Conservation (phyloP, 2,888 invertebrate genomes). For the Cephus nigrinus region DNA sequence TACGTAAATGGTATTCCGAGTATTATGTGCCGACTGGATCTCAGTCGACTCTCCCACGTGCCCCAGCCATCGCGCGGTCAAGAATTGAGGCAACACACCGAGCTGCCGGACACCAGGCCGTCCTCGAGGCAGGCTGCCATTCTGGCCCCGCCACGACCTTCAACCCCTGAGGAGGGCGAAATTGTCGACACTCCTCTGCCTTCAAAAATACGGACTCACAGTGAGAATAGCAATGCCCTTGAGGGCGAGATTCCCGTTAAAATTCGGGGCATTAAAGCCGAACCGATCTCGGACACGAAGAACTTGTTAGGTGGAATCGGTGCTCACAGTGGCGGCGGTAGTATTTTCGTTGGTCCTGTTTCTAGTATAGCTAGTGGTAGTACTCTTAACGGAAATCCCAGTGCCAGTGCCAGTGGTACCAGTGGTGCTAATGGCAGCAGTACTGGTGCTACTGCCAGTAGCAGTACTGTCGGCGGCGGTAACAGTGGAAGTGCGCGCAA, state of each 20-base stretch:
- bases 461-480: conserved; percentile 30
- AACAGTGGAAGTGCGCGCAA: conserved; percentile 43
- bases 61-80: conserved; percentile 64
- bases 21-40: conserved; percentile 66
- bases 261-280: conserved; percentile 33
- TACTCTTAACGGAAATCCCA: conserved; percentile 19
- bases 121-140: conserved; percentile 47
- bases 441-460: conserved; percentile 36
- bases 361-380: conserved; percentile 11
- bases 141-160: conserved; percentile 61
- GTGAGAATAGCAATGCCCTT: conserved; percentile 16
- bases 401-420: conserved; percentile 24
- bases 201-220: conserved; percentile 42
- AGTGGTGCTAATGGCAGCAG: conserved; percentile 27
- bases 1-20: conserved; percentile 57
- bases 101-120: conserved; percentile 68
- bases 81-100: conserved; percentile 68
- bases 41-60: conserved; percentile 59
- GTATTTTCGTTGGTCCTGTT: conserved; percentile 16
- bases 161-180: conserved; percentile 63
- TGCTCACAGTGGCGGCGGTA: conserved; percentile 29
- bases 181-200: conserved; percentile 54
- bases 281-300: conserved; percentile 38
- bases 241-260: conserved; percentile 13
- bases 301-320: conserved; percentile 24